Percentiles rank a stretch among this genome's conserved stretches.
These are phyloP conservation scores for Temnothorax unifasciatus DNA, from an alignment of 2,888 invertebrate species.

Conservation along the genomic window DNA sequence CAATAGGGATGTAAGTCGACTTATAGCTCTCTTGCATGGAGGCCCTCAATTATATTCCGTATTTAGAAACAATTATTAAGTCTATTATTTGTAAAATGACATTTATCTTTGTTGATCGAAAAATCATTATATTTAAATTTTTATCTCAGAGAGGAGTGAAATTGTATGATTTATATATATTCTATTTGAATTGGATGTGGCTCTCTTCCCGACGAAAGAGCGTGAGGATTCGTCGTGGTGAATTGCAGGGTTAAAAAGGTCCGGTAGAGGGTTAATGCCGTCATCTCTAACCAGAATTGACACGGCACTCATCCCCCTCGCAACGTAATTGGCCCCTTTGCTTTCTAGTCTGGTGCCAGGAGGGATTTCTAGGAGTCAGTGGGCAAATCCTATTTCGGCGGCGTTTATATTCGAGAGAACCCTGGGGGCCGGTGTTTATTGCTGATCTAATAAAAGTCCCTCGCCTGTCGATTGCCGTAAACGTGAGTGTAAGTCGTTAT, in stretches of 20 bases:
- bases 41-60: background rate
- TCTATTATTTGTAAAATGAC: background rate
- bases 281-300: slow-evolving; percentile 77
- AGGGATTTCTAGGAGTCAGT: slow-evolving; percentile 85
- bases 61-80: background rate
- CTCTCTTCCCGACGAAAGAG: slow-evolving; percentile 52
- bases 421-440: slow-evolving; percentile 75
- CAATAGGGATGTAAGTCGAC: no score
- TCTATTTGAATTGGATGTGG: slow-evolving; percentile 9
- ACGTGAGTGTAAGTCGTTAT: slow-evolving; percentile 47
- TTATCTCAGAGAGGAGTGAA: background rate
- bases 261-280: slow-evolving; percentile 79
- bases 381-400: slow-evolving; percentile 80
- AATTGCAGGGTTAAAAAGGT: slow-evolving; percentile 71
- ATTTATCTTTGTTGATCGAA: background rate
- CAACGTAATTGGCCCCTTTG: slow-evolving; percentile 82
- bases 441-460: slow-evolving; percentile 82
- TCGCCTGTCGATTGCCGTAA: slow-evolving; percentile 73
- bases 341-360: slow-evolving; percentile 80
- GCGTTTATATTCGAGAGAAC: slow-evolving; percentile 75
- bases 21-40: no score
- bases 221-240: slow-evolving; percentile 55
- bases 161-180: background rate
- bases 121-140: background rate
- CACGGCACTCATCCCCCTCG: slow-evolving; percentile 71